Percentiles rank a stretch among this genome's conserved stretches.
phyloP scores from a whole-genome alignment of 2,888 invertebrate species.

The Lottia gigantea region DNA sequence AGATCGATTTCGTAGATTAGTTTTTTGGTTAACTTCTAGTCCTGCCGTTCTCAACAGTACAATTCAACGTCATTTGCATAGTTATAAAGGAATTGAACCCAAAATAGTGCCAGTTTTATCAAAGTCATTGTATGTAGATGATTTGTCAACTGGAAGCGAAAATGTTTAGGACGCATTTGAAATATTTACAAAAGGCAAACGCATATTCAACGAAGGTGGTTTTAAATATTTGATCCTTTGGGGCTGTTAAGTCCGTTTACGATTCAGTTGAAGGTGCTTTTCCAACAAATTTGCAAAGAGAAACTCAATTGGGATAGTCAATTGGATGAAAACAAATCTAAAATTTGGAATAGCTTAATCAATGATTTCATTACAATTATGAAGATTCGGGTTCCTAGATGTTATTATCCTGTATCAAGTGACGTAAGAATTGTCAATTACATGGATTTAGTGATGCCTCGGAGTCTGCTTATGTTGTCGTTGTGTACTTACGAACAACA shows the following conservation, averaged over 20 bases:
- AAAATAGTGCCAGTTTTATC: background rate
- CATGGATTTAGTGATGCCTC: background rate
- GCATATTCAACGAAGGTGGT: background rate
- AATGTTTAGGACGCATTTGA: too few relatives aligned
- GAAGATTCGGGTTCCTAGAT: background rate
- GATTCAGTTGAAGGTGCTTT: background rate
- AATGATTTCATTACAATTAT: background rate
- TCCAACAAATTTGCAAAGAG: background rate
- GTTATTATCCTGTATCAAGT: background rate
- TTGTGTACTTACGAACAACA: background rate
- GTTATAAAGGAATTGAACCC: background rate
- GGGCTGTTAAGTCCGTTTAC: background rate
- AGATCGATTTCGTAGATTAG: constrained; percentile 3
- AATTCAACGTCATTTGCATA: background rate
- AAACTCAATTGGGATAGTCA: background rate
- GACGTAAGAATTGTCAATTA: background rate
- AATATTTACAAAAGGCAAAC: background rate
- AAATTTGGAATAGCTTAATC: background rate
- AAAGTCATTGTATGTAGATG: constrained; percentile 12
- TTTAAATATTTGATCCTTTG: background rate
- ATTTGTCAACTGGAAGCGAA: background rate
- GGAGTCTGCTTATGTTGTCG: background rate
- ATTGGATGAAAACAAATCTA: background rate
- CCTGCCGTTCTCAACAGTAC: background rate
- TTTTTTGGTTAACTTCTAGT: constrained; percentile 10